These are phyloP conservation scores for Lagodon rhomboides DNA, from an alignment of 2,797 vertebrate genomes.

Conservation along the genomic window DNA sequence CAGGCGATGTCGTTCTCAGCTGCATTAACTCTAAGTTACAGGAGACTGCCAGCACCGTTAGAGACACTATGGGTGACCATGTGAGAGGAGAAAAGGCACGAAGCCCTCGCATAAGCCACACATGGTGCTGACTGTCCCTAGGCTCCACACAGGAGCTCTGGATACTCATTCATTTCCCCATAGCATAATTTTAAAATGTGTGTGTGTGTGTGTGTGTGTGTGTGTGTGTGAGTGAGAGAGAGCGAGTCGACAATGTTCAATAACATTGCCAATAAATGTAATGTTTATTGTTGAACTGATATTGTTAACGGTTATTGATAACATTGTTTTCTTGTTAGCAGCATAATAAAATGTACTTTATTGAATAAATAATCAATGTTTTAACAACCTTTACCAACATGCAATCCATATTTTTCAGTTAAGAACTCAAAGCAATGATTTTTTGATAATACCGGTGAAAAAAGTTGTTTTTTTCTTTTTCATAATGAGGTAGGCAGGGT, in stretches of 20 bases:
- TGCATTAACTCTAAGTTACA: slow-evolving; percentile 76
- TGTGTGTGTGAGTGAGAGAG: neutral
- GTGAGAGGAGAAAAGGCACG: slow-evolving; percentile 37
- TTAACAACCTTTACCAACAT: neutral
- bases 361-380: neutral
- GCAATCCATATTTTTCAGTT: neutral
- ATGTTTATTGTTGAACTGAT: neutral
- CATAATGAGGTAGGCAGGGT: neutral
- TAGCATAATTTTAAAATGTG: neutral
- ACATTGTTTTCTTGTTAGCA: neutral
- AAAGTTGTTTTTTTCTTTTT: neutral
- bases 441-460: neutral
- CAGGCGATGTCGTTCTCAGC: slow-evolving; percentile 50
- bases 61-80: slow-evolving; percentile 56
- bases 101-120: slow-evolving; percentile 17
- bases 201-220: neutral
- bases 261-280: slow-evolving; percentile 7
- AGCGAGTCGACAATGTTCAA: neutral
- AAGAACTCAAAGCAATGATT: neutral
- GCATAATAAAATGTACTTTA: neutral
- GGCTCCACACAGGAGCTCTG: slow-evolving; percentile 22
- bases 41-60: slow-evolving; percentile 59
- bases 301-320: neutral
- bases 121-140: slow-evolving; percentile 10
- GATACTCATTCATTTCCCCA: slow-evolving; percentile 11